Conservation (phyloP, 2,888 invertebrate species). For the Pyrgus malvae region DNA sequence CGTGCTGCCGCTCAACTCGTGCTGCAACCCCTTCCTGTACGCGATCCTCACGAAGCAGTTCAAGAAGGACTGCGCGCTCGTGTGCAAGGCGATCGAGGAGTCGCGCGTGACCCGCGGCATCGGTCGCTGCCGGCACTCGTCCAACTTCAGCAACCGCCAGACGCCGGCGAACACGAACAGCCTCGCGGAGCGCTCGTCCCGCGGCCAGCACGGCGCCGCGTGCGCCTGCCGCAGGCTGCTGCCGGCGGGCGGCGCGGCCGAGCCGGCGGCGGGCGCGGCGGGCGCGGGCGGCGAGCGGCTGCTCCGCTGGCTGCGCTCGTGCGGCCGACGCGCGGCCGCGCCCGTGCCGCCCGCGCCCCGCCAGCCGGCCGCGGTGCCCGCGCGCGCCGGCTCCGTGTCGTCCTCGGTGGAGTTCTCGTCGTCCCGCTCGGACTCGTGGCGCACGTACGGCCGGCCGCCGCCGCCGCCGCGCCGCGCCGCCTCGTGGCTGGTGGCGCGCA, state of each 20-base stretch:
- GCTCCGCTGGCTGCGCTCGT: constrained; percentile 63
- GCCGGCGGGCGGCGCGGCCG: constrained; percentile 88
- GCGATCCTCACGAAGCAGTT: constrained; percentile 99
- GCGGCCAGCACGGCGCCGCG: constrained; percentile 84
- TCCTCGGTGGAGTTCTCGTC: constrained; percentile 95
- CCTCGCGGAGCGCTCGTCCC: constrained; percentile 89
- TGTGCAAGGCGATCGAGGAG: constrained; percentile 98
- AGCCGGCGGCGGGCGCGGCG: constrained; percentile 73
- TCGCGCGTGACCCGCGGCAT: constrained; percentile 94
- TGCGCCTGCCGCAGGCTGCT: constrained; percentile 85
- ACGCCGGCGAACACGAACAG: constrained; percentile 94
- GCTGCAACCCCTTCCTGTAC: constrained; percentile 98
- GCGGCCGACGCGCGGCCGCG: constrained; percentile 62
- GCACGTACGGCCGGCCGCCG: constrained; percentile 91
- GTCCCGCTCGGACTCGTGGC: constrained; percentile 81
- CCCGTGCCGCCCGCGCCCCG: constrained; percentile 46
- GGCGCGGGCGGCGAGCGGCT: constrained; percentile 77
- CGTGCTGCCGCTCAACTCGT: constrained; percentile 96
- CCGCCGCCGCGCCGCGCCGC: constrained; percentile 91
- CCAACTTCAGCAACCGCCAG: constrained; percentile 93
- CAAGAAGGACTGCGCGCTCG: constrained; percentile 97
- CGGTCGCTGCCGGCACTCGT: constrained; percentile 92
- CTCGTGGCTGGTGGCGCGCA: constrained; percentile 94
- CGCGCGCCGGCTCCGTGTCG: constrained; percentile 79
- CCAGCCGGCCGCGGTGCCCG: constrained; percentile 55